Percentiles rank a stretch among this genome's conserved stretches.
Conservation (phyloP, 2,797 vertebrate genomes). For the Tadarida brasiliensis region DNA sequence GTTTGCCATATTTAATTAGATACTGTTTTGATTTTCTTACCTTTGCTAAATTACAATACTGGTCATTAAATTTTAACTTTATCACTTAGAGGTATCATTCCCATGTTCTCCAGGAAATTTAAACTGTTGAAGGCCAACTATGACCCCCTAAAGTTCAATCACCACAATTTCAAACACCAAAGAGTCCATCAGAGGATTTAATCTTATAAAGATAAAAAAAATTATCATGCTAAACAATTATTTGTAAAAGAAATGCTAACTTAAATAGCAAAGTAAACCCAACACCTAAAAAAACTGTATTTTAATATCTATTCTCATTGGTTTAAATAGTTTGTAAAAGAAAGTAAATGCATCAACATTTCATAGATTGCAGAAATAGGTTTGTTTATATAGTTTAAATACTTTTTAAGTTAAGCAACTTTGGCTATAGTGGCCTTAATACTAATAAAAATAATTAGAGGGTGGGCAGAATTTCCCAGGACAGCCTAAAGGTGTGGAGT, state of each 20-base stretch:
- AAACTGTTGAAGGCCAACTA: background rate
- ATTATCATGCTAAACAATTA: background rate
- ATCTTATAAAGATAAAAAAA: background rate
- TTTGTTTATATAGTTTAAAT: background rate
- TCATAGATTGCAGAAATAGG: slow-evolving; percentile 32
- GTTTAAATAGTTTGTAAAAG: background rate
- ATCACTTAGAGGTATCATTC: background rate
- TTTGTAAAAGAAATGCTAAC: background rate
- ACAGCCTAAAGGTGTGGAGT: background rate
- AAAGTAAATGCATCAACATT: background rate
- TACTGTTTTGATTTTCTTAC: background rate
- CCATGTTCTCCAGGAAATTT: background rate
- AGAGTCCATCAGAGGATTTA: background rate
- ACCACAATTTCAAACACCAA: slow-evolving; percentile 27
- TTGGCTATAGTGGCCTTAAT: background rate
- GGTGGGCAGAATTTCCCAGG: background rate
- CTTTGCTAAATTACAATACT: background rate
- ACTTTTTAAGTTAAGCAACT: background rate
- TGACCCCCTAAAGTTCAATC: background rate
- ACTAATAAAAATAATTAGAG: background rate
- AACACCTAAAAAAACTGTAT: background rate
- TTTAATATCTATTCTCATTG: background rate
- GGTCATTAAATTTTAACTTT: background rate
- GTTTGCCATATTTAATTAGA: background rate
- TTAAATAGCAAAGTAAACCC: background rate